Evolutionary conservation across 2,797 vertebrate species (phyloP).

Genomic region (Helarctos malayanus): DNA sequence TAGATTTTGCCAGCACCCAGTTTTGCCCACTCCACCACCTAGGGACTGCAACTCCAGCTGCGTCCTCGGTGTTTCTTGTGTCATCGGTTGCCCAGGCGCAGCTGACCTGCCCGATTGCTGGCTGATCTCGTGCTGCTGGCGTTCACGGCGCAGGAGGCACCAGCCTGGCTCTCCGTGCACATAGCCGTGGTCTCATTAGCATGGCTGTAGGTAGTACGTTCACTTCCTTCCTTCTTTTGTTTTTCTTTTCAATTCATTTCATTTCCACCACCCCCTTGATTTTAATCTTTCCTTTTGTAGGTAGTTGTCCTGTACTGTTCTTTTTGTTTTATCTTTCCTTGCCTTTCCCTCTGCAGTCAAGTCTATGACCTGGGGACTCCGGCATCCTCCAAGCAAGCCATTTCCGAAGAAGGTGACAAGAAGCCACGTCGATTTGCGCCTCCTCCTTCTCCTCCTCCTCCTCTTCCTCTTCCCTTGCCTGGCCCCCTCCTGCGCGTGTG

Average conservation of each 20-base stretch:
- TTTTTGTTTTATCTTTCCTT: slow-evolving; percentile 90
- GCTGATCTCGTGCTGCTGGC: neutral
- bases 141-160: neutral
- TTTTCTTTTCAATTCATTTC: slow-evolving; percentile 69
- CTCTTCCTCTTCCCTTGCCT: slow-evolving; percentile 86
- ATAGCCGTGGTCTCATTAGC: neutral
- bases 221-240: neutral
- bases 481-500: slow-evolving; percentile 79
- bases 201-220: slow-evolving; percentile 19
- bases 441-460: slow-evolving; percentile 83
- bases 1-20: neutral
- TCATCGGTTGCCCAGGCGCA: neutral
- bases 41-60: neutral
- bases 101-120: neutral
- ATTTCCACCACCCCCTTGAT: slow-evolving; percentile 53
- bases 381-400: slow-evolving; percentile 89
- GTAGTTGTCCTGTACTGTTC: slow-evolving; percentile 69
- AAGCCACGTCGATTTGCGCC: slow-evolving; percentile 83
- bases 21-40: neutral
- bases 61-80: slow-evolving; percentile 12
- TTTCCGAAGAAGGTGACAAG: slow-evolving; percentile 86
- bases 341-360: slow-evolving; percentile 90
- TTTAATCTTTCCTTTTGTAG: slow-evolving; percentile 71
- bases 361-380: slow-evolving; percentile 86
- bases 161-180: neutral